Base-by-base conservation (phyloP, 2,113 vertebrate species). In the Haliaeetus leucogaster region DNA sequence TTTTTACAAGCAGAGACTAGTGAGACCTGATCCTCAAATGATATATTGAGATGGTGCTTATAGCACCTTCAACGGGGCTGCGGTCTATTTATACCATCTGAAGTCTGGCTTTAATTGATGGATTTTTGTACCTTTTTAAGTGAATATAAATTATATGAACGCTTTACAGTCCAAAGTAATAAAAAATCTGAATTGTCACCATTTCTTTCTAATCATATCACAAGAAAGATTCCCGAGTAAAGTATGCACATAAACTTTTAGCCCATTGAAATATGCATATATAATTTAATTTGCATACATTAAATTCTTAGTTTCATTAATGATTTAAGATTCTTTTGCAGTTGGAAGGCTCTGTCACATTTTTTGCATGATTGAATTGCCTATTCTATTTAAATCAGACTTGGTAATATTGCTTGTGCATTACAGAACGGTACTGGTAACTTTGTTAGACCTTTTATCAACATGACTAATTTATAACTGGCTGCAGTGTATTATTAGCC, bases 261-360 rank as follows among this genome's bases (percentile, higher is more conserved):
- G 86, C 82, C 86, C 55, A 47, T 56, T 93, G 96, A 95, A 98
- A 96, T 90, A 97, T 96, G 96, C 89, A 97, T 94, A 90, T 95
- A 94, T 97, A 97, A 98, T 97, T 98, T 97, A 97, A 98, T 98
- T 97, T 97, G 95, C 97, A 97, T 97, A 81, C 78, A 97, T 97
- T 97, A 97, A 96, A 95, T 80, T 92, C 91, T 94, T 94, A 81
- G 85, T 84, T 97, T 96, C 92, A 95, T 97, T 96, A 97, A 97
- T 97, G 80, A 96, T 97, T 97, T 97, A 97, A 89, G 89, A 62
- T 95, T 96, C 77, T 90, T 93, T 93, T 97, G 89, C 85, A 66
- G 74, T 97, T 12, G n/a, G 92, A 97, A 95, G 72, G 71, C 89
- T 89, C 81, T 81, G 77, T 78, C 89, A 92, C 68, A 32, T 90